Conservation (phyloP, 2,113 vertebrate genomes). For the Ceyx cyanopectus region DNA sequence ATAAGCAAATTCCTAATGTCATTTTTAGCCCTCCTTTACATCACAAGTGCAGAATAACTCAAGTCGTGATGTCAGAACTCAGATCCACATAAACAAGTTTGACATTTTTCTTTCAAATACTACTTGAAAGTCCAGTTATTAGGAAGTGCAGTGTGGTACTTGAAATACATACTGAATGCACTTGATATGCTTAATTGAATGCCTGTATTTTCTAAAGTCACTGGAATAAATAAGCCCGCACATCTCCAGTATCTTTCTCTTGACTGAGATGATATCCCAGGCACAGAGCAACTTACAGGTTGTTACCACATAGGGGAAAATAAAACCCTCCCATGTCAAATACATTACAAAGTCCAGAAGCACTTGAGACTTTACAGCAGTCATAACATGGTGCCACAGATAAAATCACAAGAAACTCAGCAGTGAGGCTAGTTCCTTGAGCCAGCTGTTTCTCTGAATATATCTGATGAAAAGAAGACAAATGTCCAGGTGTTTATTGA, state of each 20-base stretch:
- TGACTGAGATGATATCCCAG: not conserved
- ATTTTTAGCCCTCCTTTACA: not conserved
- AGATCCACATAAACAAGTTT: not conserved
- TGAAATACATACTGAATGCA: not conserved
- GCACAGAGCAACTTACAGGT: not conserved
- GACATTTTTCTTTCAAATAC: not conserved
- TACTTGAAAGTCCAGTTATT: not conserved
- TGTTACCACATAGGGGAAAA: not conserved
- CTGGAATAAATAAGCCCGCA: not conserved
- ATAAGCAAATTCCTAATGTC: not conserved
- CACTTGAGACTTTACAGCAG: slow-evolving; percentile 46
- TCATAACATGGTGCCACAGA: slow-evolving; percentile 57
- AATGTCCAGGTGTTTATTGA: slow-evolving; percentile 41
- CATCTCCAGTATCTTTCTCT: not conserved
- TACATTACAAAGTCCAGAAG: slow-evolving; percentile 62
- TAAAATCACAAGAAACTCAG: slow-evolving; percentile 38
- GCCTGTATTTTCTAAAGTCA: not conserved
- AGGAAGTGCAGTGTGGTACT: not conserved
- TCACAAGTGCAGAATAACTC: not conserved
- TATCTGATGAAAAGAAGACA: not conserved
- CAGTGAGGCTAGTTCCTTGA: not conserved
- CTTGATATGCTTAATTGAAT: not conserved
- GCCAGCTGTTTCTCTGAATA: slow-evolving; percentile 43
- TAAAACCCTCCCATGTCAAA: slow-evolving; percentile 1
- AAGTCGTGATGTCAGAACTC: not conserved